These are phyloP conservation scores for Syngnathoides biaculeatus DNA, from an alignment of 2,113 vertebrate genomes.

Conservation along the genomic window DNA sequence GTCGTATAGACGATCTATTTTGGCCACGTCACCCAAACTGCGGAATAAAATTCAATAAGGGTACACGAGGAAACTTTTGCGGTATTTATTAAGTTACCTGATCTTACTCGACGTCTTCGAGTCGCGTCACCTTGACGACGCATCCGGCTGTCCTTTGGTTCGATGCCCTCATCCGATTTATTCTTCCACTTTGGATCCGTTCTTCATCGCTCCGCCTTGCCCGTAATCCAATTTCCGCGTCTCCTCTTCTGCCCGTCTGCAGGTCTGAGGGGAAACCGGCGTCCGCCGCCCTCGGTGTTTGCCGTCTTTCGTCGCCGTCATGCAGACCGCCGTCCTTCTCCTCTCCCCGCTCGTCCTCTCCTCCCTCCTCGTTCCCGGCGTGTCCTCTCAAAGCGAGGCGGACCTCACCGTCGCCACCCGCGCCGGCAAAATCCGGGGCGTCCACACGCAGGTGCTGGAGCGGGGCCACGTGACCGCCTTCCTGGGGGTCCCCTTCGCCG, in stretches of 20 bases:
- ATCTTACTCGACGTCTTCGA: not conserved
- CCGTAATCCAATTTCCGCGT: constrained; percentile 38
- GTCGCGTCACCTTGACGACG: constrained; percentile 5
- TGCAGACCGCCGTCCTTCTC: constrained; percentile 49
- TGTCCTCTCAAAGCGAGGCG: constrained; percentile 62
- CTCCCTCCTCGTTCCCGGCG: constrained; percentile 35
- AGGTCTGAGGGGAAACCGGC: constrained; percentile 51
- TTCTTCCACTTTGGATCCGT: constrained; percentile 19
- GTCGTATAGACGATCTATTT: constrained; percentile 54
- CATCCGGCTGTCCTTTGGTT: constrained; percentile 2
- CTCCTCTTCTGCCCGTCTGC: constrained; percentile 17
- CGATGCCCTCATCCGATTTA: constrained; percentile 25
- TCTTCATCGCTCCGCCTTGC: constrained; percentile 22
- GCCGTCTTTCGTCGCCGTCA: constrained; percentile 27
- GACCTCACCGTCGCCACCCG: constrained; percentile 75
- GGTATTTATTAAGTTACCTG: no score
- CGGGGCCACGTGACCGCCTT: constrained; percentile 76
- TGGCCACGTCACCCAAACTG: constrained; percentile 34
- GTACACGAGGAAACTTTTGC: no score
- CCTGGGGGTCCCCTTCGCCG: constrained; percentile 85
- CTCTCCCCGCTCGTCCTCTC: constrained; percentile 47
- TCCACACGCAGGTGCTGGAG: constrained; percentile 65
- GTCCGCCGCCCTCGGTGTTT: constrained; percentile 5
- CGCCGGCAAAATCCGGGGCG: constrained; percentile 74
- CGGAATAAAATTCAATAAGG: not conserved